Evolutionary conservation across 1,140 invertebrate species (phyloP).

Genomic region (Drosophila hydei): DNA sequence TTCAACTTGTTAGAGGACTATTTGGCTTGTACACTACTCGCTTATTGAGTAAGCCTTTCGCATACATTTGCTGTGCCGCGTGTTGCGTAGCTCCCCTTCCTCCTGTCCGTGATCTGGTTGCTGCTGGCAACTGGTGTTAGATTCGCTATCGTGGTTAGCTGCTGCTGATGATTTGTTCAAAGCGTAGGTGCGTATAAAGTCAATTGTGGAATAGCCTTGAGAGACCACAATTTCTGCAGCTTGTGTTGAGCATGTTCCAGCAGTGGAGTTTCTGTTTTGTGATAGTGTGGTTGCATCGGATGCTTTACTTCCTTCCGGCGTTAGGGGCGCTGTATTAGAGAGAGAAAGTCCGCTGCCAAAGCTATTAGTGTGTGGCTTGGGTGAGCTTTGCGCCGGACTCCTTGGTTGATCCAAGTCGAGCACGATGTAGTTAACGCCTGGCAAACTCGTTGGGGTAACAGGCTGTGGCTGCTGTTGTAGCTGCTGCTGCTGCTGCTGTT

Average conservation of each 20-base stretch:
- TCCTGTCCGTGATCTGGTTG: constrained; percentile 71
- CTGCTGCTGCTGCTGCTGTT: neutral
- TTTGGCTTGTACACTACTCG: constrained; percentile 84
- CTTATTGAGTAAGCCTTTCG: constrained; percentile 86
- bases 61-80: constrained; percentile 84
- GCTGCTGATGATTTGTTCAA: constrained; percentile 88
- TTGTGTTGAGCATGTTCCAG: constrained; percentile 23
- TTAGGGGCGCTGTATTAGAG: constrained; percentile 38
- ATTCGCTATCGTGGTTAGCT: constrained; percentile 79
- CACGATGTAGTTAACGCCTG: constrained; percentile 77
- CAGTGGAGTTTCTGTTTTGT: constrained; percentile 38
- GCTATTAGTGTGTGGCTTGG: constrained; percentile 57
- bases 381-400: constrained; percentile 65
- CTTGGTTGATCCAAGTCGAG: constrained; percentile 77
- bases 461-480: constrained; percentile 26
- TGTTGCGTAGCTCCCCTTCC: constrained; percentile 87
- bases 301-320: constrained; percentile 37
- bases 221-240: constrained; percentile 23
- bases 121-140: constrained; percentile 85
- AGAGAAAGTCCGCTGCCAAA: constrained; percentile 83
- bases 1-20: too few relatives aligned
- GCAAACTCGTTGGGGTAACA: constrained; percentile 47
- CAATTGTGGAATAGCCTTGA: constrained; percentile 94
- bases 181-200: constrained; percentile 96
- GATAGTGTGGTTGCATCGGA: constrained; percentile 13